Evolutionary conservation across 2,888 invertebrate species (phyloP).

Genomic region (Spodoptera picta): DNA sequence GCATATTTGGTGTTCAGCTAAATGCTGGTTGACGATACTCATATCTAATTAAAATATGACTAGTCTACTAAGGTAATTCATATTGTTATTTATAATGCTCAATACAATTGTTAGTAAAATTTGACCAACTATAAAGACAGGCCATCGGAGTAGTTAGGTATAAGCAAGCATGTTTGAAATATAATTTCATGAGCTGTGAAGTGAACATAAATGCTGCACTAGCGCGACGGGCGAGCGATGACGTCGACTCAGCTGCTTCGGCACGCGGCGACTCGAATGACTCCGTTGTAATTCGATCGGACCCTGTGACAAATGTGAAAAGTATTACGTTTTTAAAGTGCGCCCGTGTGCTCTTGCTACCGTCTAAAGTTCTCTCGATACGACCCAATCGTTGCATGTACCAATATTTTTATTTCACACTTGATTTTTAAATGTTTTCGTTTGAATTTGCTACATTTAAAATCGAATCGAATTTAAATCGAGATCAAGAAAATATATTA

Average conservation of each 20-base stretch:
- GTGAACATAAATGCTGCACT: constrained; percentile 46
- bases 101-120: not conserved
- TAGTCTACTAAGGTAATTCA: too few species aligned
- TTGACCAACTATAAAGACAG: not conserved
- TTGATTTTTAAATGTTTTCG: constrained; percentile 23
- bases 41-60: too few species aligned
- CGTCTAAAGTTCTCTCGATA: constrained; percentile 39
- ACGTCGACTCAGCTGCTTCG: constrained; percentile 70
- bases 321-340: constrained; percentile 74
- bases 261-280: constrained; percentile 77
- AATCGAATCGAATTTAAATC: not conserved
- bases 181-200: constrained; percentile 53
- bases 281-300: constrained; percentile 76
- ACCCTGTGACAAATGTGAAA: constrained; percentile 81
- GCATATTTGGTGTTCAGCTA: too few species aligned
- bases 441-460: constrained; percentile 5
- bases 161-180: constrained; percentile 46
- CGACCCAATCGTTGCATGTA: constrained; percentile 24
- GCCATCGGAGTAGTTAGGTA: constrained; percentile 37
- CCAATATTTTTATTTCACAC: constrained; percentile 13
- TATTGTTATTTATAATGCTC: too few species aligned
- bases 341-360: constrained; percentile 49
- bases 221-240: constrained; percentile 60
- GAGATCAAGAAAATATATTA: not conserved
- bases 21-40: too few species aligned